These are phyloP conservation scores for Thomomys bottae DNA, from an alignment of 2,113 vertebrate genomes.

Conservation along the genomic window DNA sequence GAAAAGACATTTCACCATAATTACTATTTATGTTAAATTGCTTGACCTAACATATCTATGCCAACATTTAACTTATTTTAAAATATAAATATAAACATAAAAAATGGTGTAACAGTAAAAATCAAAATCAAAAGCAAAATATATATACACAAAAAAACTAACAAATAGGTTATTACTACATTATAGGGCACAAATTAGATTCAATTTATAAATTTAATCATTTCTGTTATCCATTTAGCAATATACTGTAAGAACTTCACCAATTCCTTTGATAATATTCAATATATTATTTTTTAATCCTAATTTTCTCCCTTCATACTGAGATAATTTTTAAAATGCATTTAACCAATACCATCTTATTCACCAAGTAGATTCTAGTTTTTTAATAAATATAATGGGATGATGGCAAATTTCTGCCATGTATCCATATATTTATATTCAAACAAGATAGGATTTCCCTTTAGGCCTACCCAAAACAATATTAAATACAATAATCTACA, in stretches of 20 bases:
- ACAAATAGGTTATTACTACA: not conserved
- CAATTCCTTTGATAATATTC: not conserved
- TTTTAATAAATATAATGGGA: conserved; percentile 27
- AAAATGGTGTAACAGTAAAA: not conserved
- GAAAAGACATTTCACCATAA: no score
- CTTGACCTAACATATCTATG: no score
- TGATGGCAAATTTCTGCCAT: conserved; percentile 6
- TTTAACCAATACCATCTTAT: not conserved
- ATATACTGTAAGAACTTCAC: conserved; percentile 6
- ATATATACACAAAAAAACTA: conserved; percentile 8
- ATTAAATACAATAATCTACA: conserved; percentile 14
- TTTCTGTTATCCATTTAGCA: not conserved
- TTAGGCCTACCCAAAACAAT: not conserved
- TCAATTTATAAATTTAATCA: conserved; percentile 16
- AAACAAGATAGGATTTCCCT: not conserved
- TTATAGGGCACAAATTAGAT: no score
- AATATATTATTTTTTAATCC: conserved; percentile 21
- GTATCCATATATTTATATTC: not conserved
- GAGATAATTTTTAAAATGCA: conserved; percentile 5
- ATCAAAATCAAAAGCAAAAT: not conserved
- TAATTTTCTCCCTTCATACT: not conserved
- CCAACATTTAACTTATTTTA: no score
- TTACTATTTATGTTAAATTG: no score
- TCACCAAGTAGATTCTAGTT: conserved; percentile 14
- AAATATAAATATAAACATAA: no score